Evolutionary conservation across 2,888 invertebrate species (phyloP).

Genomic region (Steinernema scapterisci): DNA sequence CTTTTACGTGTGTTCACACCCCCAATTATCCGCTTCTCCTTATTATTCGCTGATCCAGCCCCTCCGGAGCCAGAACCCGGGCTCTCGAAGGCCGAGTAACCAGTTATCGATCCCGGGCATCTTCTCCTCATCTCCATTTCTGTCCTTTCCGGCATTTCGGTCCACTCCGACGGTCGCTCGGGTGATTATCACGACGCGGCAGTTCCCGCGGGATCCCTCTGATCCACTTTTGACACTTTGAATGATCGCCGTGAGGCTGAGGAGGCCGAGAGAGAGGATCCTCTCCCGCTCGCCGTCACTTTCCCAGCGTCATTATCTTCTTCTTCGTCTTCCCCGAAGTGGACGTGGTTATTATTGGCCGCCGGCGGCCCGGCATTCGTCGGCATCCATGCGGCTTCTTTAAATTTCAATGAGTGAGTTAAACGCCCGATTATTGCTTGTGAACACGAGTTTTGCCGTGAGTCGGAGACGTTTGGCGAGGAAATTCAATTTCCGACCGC

Average conservation of each 20-base stretch:
- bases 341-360: slow-evolving; percentile 23
- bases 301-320: slow-evolving; percentile 15
- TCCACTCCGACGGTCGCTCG: not conserved
- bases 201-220: slow-evolving; percentile 21
- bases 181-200: not conserved
- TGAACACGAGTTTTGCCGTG: slow-evolving; percentile 22
- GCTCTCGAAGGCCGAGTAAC: too few species aligned
- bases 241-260: slow-evolving; percentile 19
- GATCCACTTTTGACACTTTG: slow-evolving; percentile 19
- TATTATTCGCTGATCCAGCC: not conserved
- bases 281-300: not conserved
- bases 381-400: slow-evolving; percentile 1
- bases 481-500: not conserved
- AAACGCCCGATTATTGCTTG: not conserved
- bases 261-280: too few species aligned
- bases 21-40: not conserved
- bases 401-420: slow-evolving; percentile 10
- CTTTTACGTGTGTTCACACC: not conserved
- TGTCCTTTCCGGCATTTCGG: not conserved
- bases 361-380: not conserved
- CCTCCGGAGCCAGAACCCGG: not conserved
- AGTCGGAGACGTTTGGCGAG: not conserved
- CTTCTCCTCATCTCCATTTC: not conserved
- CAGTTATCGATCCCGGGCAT: too few species aligned
- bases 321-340: too few species aligned